These are phyloP conservation scores for Drosophila pandora DNA, from an alignment of 1,140 invertebrate genomes.

Conservation along the genomic window DNA sequence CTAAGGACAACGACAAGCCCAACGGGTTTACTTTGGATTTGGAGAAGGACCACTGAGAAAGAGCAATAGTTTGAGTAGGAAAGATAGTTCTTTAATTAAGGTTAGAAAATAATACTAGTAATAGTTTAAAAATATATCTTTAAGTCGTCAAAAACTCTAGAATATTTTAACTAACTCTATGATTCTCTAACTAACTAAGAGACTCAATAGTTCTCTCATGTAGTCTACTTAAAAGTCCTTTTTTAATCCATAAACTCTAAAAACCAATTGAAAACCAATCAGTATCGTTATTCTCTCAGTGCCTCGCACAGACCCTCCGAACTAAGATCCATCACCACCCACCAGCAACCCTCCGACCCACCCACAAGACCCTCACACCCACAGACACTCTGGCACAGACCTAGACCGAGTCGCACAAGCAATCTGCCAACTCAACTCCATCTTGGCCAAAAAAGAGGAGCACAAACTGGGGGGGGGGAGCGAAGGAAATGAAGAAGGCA, in stretches of 20 bases:
- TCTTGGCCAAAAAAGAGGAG: slow-evolving; percentile 74
- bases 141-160: neutral
- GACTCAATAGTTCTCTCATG: too few species aligned
- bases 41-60: slow-evolving; percentile 46
- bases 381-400: slow-evolving; percentile 33
- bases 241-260: neutral
- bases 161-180: too few species aligned
- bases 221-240: too few species aligned
- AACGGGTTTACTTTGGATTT: slow-evolving; percentile 58
- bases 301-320: slow-evolving; percentile 38
- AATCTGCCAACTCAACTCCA: slow-evolving; percentile 67
- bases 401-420: slow-evolving; percentile 39
- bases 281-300: slow-evolving; percentile 37
- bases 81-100: too few species aligned
- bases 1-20: slow-evolving; percentile 72
- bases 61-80: neutral
- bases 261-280: neutral
- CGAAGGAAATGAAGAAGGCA: slow-evolving; percentile 60
- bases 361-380: slow-evolving; percentile 10
- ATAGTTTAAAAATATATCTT: neutral
- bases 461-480: slow-evolving; percentile 4
- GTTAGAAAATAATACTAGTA: too few species aligned
- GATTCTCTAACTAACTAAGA: too few species aligned
- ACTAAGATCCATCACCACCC: slow-evolving; percentile 70
- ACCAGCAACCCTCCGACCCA: slow-evolving; percentile 48